Evolutionary conservation across 1,140 invertebrate genomes (phyloP).

Genomic region (Drosophila kanapiae): DNA sequence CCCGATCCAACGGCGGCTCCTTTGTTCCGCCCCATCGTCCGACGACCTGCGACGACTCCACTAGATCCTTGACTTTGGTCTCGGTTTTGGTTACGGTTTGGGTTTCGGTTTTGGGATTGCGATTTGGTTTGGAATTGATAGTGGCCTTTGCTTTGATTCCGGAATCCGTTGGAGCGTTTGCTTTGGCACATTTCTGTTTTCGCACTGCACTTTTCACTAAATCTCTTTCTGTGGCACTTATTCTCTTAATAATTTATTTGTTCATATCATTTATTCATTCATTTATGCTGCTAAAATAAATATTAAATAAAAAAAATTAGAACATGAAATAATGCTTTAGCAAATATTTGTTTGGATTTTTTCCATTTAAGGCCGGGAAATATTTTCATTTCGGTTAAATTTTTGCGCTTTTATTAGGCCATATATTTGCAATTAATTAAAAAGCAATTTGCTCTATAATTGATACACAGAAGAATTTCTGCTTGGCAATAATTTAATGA

Average conservation of each 20-base stretch:
- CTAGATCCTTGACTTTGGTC: constrained; percentile 62
- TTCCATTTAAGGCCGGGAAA: constrained; percentile 7
- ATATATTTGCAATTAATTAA: constrained; percentile 61
- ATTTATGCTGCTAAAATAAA: constrained; percentile 5
- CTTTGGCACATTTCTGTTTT: constrained; percentile 41
- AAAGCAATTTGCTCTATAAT: constrained; percentile 44
- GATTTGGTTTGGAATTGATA: constrained; percentile 22
- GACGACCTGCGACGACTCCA: constrained; percentile 35
- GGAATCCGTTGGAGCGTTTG: constrained; percentile 34
- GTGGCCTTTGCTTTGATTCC: constrained; percentile 29
- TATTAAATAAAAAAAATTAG: background rate
- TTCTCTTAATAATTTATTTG: constrained; percentile 16
- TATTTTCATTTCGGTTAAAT: constrained; percentile 24
- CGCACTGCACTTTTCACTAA: constrained; percentile 47
- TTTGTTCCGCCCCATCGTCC: constrained; percentile 70
- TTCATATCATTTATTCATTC: constrained; percentile 10
- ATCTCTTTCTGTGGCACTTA: constrained; percentile 8
- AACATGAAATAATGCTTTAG: constrained; percentile 12
- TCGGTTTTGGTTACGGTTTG: constrained; percentile 18
- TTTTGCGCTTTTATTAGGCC: constrained; percentile 39
- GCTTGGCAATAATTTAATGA: constrained; percentile 13
- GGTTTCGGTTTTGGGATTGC: constrained; percentile 14
- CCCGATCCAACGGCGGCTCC: constrained; percentile 27
- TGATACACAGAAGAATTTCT: constrained; percentile 11
- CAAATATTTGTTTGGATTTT: constrained; percentile 6